These are phyloP conservation scores for Perca flavescens DNA, from an alignment of 2,113 vertebrate species.

Conservation along the genomic window DNA sequence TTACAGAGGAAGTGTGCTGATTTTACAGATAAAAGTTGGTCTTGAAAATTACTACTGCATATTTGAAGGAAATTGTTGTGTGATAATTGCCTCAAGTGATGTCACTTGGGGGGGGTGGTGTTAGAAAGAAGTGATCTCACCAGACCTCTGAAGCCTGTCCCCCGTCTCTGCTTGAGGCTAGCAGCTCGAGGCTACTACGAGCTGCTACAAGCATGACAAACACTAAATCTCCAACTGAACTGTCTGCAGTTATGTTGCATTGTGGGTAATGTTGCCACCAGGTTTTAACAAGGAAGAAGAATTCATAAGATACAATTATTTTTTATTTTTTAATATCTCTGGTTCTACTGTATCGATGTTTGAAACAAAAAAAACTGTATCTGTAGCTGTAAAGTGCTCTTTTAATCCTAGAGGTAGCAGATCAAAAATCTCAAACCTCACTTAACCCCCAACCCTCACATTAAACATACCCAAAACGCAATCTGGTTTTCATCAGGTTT, in stretches of 20 bases:
- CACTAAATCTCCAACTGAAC: background rate
- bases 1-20: background rate
- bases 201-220: background rate
- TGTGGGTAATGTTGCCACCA: background rate
- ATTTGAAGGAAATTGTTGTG: background rate
- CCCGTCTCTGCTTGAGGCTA: background rate
- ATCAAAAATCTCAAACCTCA: background rate
- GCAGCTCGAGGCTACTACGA: background rate
- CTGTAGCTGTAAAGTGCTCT: background rate
- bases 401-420: background rate
- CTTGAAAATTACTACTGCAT: background rate
- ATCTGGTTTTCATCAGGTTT: too few relatives aligned
- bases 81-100: too few relatives aligned
- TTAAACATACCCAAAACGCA: too few relatives aligned
- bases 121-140: background rate
- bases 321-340: background rate
- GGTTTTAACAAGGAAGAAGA: background rate
- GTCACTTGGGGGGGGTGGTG: too few relatives aligned
- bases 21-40: background rate
- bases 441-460: too few relatives aligned
- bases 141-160: background rate
- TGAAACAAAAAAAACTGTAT: background rate
- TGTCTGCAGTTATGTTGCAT: background rate
- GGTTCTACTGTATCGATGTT: background rate
- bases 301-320: too few relatives aligned